Base-by-base conservation (phyloP, 2,797 vertebrate genomes). In the Paedocypris micromegethes region DNA sequence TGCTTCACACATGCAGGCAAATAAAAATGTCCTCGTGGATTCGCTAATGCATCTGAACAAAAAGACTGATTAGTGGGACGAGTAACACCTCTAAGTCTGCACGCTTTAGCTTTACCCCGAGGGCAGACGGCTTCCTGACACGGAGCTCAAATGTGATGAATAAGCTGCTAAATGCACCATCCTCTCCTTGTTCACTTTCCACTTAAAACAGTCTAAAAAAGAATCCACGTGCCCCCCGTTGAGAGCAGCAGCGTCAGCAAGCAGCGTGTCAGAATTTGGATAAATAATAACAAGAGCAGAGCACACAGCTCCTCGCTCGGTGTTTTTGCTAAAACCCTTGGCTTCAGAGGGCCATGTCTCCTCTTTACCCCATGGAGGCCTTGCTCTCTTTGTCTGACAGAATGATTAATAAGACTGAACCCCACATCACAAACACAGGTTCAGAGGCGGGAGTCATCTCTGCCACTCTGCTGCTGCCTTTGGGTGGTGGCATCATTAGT, bases 321-420 rank as follows among this genome's bases (percentile, higher is more conserved):
- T 84, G 83, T 85, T 78, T 73, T 53, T 56, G 79, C 82, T 84
- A 84, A 86, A 87, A 75, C 66, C 47, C 47, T 49, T 4, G 5
- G 72, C 61, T 76, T 68, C 66, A 70, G 64, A 73, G 71, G 84
- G 84, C 84, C 84, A 82, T 81, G 84, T 87, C 88, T 88, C 75
- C 80, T 84, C 82, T 71, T 58, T 85, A 83, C 84, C 86, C 86
- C 84, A 83, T 76, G 86, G 84, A 83, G 81, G 76, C 82, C 81
- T 76, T 82, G 84, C 82, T 88, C 85, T 88, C 87, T 87, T 86
- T 88, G 83, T 85, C 83, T 86, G 88, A 89, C 90, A 90, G 82
- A 81, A 89, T 89, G 88, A 91, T 90, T 91, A 84, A 90, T 90
- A 85, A 82, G 80, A 85, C 78, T 80, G 78, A 87, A 87, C 84